Evolutionary conservation across 1,140 invertebrate genomes (phyloP).

Genomic region (Babylonia areolata): DNA sequence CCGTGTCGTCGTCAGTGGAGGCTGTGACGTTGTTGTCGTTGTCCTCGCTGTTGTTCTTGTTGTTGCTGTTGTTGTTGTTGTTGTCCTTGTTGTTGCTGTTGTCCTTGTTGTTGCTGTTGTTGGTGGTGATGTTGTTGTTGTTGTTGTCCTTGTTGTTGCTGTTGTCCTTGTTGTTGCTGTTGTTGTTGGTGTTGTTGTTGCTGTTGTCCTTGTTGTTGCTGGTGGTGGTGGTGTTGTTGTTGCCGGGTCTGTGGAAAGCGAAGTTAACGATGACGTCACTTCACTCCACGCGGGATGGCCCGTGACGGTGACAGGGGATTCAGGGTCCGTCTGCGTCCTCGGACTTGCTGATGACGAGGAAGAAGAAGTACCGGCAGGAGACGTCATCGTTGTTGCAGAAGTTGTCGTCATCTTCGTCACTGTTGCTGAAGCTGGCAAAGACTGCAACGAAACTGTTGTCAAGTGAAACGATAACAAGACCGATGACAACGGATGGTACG

Average conservation of each 20-base stretch:
- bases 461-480: background rate
- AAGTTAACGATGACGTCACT: background rate
- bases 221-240: conserved; percentile 19
- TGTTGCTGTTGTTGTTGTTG: no score
- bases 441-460: background rate
- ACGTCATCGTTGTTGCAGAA: background rate
- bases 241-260: no score
- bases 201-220: conserved; percentile 22
- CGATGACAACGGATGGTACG: background rate
- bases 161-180: conserved; percentile 22
- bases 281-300: background rate
- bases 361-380: background rate
- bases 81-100: no score
- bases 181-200: conserved; percentile 20
- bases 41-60: no score
- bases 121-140: background rate
- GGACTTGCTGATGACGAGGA: background rate
- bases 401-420: no score
- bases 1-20: no score
- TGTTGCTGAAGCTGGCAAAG: no score
- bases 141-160: background rate
- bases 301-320: background rate
- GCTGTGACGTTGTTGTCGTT: no score
- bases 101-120: no score
- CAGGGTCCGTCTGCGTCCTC: background rate